These are phyloP conservation scores for Apostichopus californicus DNA, from an alignment of 35 echinoderm and acorn worm species.

Conservation along the genomic window DNA sequence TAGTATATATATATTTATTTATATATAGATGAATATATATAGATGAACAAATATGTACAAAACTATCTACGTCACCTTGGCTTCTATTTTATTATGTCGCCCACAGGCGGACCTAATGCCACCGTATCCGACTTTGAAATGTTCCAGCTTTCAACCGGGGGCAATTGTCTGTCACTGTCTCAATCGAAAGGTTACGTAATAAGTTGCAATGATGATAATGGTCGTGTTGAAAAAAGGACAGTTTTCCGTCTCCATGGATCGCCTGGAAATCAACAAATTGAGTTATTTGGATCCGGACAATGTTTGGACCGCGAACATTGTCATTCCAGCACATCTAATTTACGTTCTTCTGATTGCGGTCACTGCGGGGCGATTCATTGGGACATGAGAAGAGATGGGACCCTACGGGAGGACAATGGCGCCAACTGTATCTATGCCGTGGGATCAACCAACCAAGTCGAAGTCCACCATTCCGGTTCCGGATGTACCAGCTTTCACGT, in stretches of 20 bases:
- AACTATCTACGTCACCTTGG: too few species aligned
- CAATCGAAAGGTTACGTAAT: neutral
- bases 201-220: constrained; percentile 10
- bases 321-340: constrained; percentile 27
- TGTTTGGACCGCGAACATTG: constrained; percentile 40
- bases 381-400: neutral
- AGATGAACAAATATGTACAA: too few species aligned
- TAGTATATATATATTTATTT: too few species aligned
- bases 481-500: constrained; percentile 21
- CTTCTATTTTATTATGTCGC: neutral
- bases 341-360: constrained; percentile 32
- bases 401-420: constrained; percentile 38
- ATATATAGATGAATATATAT: too few species aligned
- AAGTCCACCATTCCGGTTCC: neutral
- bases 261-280: neutral
- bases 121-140: neutral
- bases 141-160: constrained; percentile 4
- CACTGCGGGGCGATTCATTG: constrained; percentile 49
- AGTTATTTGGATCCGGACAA: constrained; percentile 14
- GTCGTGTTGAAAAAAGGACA: neutral
- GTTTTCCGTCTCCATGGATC: constrained; percentile 32
- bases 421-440: constrained; percentile 41
- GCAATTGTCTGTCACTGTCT: neutral
- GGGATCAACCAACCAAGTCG: neutral
- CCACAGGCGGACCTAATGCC: neutral